These are phyloP conservation scores for Panagrolaimus sp. DNA, from an alignment of 1,140 invertebrate genomes.

Conservation along the genomic window DNA sequence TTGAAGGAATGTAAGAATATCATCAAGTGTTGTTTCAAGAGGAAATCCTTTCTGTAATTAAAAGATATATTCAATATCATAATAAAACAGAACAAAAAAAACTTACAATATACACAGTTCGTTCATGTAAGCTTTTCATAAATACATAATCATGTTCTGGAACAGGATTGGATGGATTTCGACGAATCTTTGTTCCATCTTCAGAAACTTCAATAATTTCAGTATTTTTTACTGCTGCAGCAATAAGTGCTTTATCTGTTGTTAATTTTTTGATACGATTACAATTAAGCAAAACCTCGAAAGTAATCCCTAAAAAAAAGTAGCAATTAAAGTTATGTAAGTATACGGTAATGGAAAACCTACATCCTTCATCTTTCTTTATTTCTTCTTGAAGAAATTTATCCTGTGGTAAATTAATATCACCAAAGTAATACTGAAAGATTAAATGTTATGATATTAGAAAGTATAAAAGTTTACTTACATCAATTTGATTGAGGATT, in stretches of 20 bases:
- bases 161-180: conserved; percentile 70
- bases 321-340: background rate
- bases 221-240: conserved; percentile 70
- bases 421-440: conserved; percentile 72
- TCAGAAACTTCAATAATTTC: conserved; percentile 74
- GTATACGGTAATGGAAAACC: conserved; percentile 45
- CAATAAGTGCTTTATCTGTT: conserved; percentile 66
- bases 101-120: conserved; percentile 71
- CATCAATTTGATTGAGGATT: no score
- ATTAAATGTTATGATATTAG: conserved; percentile 25
- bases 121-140: conserved; percentile 69
- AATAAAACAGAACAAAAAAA: background rate
- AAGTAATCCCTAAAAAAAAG: conserved; percentile 66
- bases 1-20: conserved; percentile 71
- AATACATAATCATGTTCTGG: conserved; percentile 76
- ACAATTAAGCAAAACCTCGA: conserved; percentile 77
- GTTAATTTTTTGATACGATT: conserved; percentile 74
- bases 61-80: background rate
- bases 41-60: conserved; percentile 74
- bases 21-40: conserved; percentile 66
- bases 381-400: conserved; percentile 80
- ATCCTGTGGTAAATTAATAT: conserved; percentile 79
- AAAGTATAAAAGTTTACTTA: no score
- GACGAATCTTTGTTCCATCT: conserved; percentile 73
- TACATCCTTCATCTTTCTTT: conserved; percentile 77